These are phyloP conservation scores for Brachionus plicatilis DNA, from an alignment of 1,140 invertebrate genomes.

Conservation along the genomic window DNA sequence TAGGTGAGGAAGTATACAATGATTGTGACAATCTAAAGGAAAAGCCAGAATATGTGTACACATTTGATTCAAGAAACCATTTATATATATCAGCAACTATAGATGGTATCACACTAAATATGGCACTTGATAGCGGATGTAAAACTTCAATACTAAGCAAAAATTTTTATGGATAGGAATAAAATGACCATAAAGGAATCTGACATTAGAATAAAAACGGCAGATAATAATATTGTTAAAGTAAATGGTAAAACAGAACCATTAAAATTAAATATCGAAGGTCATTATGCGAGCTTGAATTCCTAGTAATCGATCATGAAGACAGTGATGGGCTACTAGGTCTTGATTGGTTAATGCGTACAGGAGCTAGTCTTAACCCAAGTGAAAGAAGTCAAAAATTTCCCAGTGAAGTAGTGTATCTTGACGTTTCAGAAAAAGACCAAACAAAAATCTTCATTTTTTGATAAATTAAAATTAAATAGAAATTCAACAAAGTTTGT, in stretches of 20 bases:
- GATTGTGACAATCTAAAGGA: not conserved
- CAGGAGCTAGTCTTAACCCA: not conserved
- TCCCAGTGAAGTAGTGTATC: too few relatives aligned
- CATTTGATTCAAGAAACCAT: not conserved
- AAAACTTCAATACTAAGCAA: not conserved
- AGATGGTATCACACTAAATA: not conserved
- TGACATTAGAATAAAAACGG: not conserved
- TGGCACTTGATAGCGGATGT: not conserved
- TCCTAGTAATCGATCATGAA: not conserved
- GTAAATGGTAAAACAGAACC: too few relatives aligned
- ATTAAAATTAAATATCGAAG: too few relatives aligned
- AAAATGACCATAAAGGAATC: not conserved
- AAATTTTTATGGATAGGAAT: not conserved
- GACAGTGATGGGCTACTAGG: not conserved
- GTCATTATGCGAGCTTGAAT: not conserved
- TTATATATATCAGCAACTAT: not conserved
- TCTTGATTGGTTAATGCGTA: not conserved
- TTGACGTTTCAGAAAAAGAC: too few relatives aligned
- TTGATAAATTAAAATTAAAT: too few relatives aligned
- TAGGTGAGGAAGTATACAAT: not conserved
- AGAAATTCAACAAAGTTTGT: too few relatives aligned
- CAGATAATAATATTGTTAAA: not conserved
- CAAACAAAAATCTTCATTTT: too few relatives aligned
- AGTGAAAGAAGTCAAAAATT: not conserved
- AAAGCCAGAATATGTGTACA: not conserved